Conservation (phyloP, 1,140 invertebrate species). For the Drosophila ercepeae region DNA sequence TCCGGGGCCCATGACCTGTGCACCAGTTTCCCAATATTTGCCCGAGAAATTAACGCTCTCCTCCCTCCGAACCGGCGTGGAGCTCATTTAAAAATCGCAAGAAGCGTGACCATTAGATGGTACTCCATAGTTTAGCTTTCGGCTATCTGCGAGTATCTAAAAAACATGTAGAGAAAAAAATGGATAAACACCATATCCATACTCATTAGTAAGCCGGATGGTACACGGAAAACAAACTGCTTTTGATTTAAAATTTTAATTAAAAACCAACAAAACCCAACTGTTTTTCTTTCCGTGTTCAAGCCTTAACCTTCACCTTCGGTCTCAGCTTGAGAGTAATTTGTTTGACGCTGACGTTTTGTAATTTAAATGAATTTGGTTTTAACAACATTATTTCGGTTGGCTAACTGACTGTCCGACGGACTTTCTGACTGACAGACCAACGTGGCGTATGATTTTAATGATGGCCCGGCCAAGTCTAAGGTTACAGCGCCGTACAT, state of each 20-base stretch:
- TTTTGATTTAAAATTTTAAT: neutral
- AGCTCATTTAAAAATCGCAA: constrained; percentile 36
- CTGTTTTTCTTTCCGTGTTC: neutral
- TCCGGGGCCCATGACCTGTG: constrained; percentile 35
- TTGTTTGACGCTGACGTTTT: constrained; percentile 43
- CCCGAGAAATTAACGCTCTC: constrained; percentile 22
- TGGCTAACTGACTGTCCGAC: constrained; percentile 11
- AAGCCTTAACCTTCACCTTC: constrained; percentile 70
- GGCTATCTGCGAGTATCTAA: too few relatives aligned
- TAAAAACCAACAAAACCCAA: neutral
- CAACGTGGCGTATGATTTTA: constrained; percentile 66
- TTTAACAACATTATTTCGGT: constrained; percentile 64
- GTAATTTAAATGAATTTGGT: constrained; percentile 72
- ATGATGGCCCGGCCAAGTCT: constrained; percentile 56
- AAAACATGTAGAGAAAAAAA: neutral
- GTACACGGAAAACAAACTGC: neutral
- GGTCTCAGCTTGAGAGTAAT: constrained; percentile 11
- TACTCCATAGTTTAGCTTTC: constrained; percentile 4
- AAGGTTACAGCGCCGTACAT: constrained; percentile 57
- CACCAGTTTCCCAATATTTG: constrained; percentile 36
- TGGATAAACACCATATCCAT: too few relatives aligned
- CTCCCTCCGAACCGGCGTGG: neutral
- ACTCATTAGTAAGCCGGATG: neutral
- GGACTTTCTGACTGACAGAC: constrained; percentile 16
- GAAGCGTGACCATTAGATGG: constrained; percentile 25